These are phyloP conservation scores for Podarcis raffonei DNA, from an alignment of 2,113 vertebrate genomes.

Conservation along the genomic window DNA sequence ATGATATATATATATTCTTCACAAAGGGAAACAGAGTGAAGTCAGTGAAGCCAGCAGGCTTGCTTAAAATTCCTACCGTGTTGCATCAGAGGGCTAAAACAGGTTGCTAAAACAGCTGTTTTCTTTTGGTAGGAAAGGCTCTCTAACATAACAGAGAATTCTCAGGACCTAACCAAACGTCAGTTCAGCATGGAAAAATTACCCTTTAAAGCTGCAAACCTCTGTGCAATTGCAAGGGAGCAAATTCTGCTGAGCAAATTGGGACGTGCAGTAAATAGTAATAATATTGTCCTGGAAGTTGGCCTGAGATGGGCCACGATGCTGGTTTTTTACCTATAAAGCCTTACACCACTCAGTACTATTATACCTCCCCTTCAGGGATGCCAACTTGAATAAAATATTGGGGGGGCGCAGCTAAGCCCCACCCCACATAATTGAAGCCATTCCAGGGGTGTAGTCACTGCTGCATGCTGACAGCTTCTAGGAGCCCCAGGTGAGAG, in stretches of 20 bases:
- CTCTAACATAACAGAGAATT: neutral
- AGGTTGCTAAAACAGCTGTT: slow-evolving; percentile 8
- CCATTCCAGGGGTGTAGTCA: too few relatives aligned
- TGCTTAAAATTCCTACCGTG: neutral
- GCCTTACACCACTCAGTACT: too few relatives aligned
- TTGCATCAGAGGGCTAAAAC: neutral
- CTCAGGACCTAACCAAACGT: neutral
- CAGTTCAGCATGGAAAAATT: neutral
- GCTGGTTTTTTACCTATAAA: too few relatives aligned
- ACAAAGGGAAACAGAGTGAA: neutral
- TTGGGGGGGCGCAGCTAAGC: too few relatives aligned
- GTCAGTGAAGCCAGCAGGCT: neutral
- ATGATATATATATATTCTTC: neutral
- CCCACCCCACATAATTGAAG: too few relatives aligned
- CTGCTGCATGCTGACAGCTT: too few relatives aligned
- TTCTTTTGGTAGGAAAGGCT: neutral
- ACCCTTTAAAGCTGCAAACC: neutral
- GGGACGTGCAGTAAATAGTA: too few relatives aligned
- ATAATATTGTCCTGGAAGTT: too few relatives aligned
- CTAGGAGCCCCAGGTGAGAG: too few relatives aligned
- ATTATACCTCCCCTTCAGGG: too few relatives aligned
- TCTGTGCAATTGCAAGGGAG: neutral
- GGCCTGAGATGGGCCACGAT: too few relatives aligned
- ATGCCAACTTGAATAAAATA: too few relatives aligned
- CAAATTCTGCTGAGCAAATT: neutral